phyloP scores from a whole-genome alignment of 1,140 invertebrate genomes.

The Drosophila nigromelanica region DNA sequence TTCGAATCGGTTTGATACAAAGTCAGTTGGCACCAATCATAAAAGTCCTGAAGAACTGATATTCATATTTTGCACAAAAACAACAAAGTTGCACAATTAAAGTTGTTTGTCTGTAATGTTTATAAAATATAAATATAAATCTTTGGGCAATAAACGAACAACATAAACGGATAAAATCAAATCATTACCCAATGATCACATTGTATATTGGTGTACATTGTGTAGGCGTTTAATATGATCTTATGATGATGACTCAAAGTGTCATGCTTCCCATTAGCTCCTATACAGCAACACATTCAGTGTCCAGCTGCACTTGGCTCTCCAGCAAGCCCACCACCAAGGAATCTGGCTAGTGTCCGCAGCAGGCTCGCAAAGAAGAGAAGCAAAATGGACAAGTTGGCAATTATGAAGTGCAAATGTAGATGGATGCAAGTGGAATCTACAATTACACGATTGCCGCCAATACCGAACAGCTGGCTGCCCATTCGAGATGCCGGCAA shows the following conservation, averaged over 20 bases:
- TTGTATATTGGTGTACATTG: neutral
- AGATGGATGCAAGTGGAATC: conserved; percentile 40
- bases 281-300: conserved; percentile 1
- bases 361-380: neutral
- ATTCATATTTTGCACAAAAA: too few relatives aligned
- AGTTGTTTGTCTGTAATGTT: too few relatives aligned
- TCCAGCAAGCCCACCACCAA: conserved; percentile 25
- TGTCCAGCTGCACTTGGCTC: neutral
- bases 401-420: conserved; percentile 51
- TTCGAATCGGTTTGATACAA: too few relatives aligned
- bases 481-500: conserved; percentile 35
- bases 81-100: too few relatives aligned
- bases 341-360: conserved; percentile 13
- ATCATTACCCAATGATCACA: too few relatives aligned
- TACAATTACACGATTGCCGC: conserved; percentile 71
- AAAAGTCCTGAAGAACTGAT: too few relatives aligned
- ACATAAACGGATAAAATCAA: too few relatives aligned
- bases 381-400: conserved; percentile 29
- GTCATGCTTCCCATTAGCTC: neutral
- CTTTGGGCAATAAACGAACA: too few relatives aligned
- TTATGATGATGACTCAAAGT: neutral
- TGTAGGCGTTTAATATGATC: neutral
- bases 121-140: too few relatives aligned
- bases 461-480: conserved; percentile 42
- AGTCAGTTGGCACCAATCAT: too few relatives aligned